A percentile compares a stretch with the other conserved stretches of the same genome.
Conservation (phyloP, 2,113 vertebrate species). For the Xenopus borealis region DNA sequence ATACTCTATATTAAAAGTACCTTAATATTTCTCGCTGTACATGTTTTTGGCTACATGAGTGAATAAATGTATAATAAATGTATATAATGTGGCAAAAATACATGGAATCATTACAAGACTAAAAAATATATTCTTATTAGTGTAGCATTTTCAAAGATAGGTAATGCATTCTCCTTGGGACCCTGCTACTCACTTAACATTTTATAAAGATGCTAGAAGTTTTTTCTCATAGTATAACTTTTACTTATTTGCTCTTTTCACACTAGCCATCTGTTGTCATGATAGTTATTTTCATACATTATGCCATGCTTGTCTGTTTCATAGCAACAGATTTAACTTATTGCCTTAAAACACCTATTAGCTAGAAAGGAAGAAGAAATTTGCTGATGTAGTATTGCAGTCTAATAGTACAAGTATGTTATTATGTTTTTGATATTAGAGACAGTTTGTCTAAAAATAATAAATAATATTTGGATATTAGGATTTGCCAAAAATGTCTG, state of each 20-base stretch:
- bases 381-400: slow-evolving; percentile 1
- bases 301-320: slow-evolving; percentile 19
- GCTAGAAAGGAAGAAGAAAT: slow-evolving; percentile 20
- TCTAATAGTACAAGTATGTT: slow-evolving; percentile 1
- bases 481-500: neutral
- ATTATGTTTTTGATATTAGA: slow-evolving; percentile 16
- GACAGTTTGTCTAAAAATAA: slow-evolving; percentile 11
- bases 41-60: too few species aligned
- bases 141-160: too few species aligned
- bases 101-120: too few species aligned
- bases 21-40: too few species aligned
- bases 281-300: slow-evolving; percentile 22
- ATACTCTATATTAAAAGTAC: too few species aligned
- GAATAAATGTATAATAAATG: too few species aligned
- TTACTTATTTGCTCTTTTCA: slow-evolving; percentile 6
- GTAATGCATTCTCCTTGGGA: too few species aligned
- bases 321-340: slow-evolving; percentile 31
- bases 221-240: neutral
- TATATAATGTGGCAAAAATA: too few species aligned
- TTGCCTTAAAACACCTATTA: slow-evolving; percentile 28
- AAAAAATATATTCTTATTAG: too few species aligned
- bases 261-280: slow-evolving; percentile 35
- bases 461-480: slow-evolving; percentile 25
- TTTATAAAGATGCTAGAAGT: neutral
- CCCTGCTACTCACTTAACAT: too few species aligned